Percentiles rank a stretch among this genome's conserved stretches.
Conservation (phyloP, 2,113 vertebrate genomes). For the Glaucomys volans region DNA sequence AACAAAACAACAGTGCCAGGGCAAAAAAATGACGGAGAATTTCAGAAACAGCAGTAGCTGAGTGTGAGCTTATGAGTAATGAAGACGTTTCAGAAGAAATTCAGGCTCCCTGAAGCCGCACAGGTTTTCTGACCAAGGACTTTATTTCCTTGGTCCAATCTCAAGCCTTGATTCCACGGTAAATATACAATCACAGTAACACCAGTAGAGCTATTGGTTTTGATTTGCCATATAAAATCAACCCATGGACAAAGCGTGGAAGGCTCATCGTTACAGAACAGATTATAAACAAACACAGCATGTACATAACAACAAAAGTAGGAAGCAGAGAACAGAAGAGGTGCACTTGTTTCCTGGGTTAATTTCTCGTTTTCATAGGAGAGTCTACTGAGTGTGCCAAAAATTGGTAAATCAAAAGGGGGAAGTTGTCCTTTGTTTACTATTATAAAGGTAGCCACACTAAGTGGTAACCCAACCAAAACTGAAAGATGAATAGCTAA, state of each 20-base stretch:
- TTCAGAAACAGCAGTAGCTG: neutral
- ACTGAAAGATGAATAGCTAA: neutral
- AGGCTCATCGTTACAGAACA: neutral
- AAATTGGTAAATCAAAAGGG: neutral
- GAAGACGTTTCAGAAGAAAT: neutral
- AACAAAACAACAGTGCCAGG: neutral
- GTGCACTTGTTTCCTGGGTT: neutral
- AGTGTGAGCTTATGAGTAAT: neutral
- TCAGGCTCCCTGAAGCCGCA: neutral
- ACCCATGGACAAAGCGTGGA: neutral
- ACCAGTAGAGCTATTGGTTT: neutral
- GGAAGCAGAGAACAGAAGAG: neutral
- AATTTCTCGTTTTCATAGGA: neutral
- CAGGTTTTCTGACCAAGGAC: neutral
- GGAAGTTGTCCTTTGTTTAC: neutral
- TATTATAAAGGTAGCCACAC: neutral
- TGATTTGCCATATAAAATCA: slow-evolving; percentile 41
- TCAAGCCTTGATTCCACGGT: neutral
- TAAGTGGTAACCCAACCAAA: neutral
- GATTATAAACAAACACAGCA: neutral
- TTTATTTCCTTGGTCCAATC: neutral
- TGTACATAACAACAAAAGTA: neutral
- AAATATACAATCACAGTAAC: neutral
- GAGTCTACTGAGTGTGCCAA: neutral
- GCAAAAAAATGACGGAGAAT: neutral